Evolutionary conservation across 2,797 vertebrate genomes (phyloP), one percentile per base, ranked within the genome.

Genomic region (Selene dorsalis): DNA sequence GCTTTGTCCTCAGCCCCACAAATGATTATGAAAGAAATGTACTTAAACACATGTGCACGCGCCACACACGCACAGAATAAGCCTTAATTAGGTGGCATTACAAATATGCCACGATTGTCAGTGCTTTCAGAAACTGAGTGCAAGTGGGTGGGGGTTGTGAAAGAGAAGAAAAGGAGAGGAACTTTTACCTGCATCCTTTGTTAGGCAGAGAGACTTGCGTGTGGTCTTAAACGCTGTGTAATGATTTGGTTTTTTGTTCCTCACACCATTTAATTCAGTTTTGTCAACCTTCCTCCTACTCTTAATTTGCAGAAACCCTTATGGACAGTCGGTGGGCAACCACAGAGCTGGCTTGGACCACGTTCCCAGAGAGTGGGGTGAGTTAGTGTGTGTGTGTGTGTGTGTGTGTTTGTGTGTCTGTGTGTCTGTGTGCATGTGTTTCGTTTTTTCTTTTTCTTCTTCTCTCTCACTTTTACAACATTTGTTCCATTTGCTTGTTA

Each of bases 261-360:
- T 68, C 56, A 64, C 67, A 75, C 63, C 43, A 38, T 81, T 84
- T 75, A 75, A 80, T 75, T 87, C 48, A 60, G 50, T 69, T 84
- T 78, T 75, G 53, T 85, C 60, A 88, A 80, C 79, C 76, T 75
- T 75, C 78, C 87, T 89, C 79, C 83, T 84, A 69, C 88, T 93
- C 80, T 88, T 85, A 79, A 83, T 91, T 88, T 96, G 73, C 94
- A 99, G 98, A 99, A 94, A 99, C 97, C 72, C 95, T 99, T 86
- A 98, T 99, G 97, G 97, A 99, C 95, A 99, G 97, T 67, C 98
- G 97, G 86, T 98, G 96, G 97, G 97, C 97, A 84, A 98, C 97
- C 28, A 98, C 98, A 67, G 98, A 99, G 93, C 92, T 99, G 91
- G 96, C 96, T 0, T 99, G 98, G 97, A 98, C 97, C 58, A 96